Conservation (phyloP, 2,888 invertebrate genomes). For the Epicampocera succincta region DNA sequence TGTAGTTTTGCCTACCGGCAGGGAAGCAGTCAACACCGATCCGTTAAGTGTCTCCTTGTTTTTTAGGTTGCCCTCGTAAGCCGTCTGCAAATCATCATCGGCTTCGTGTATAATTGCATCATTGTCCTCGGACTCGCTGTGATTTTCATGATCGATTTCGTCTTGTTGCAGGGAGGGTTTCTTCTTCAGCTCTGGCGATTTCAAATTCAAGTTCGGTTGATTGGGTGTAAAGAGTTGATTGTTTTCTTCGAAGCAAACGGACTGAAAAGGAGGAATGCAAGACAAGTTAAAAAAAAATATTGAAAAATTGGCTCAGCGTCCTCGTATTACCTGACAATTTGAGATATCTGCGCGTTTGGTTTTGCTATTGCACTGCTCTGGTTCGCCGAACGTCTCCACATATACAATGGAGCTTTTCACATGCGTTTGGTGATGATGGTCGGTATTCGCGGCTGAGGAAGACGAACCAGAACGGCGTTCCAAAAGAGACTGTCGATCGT, state of each 20-base stretch:
- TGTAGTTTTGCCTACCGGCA: constrained; percentile 72
- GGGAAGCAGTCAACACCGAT: constrained; percentile 31
- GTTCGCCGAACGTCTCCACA: constrained; percentile 79
- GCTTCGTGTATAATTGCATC: constrained; percentile 66
- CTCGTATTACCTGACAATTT: constrained; percentile 83
- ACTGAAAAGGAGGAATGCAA: constrained; percentile 72
- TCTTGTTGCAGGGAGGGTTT: constrained; percentile 63
- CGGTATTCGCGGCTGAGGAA: constrained; percentile 8
- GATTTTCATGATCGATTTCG: constrained; percentile 69
- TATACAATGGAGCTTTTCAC: constrained; percentile 72
- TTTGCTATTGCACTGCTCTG: constrained; percentile 76
- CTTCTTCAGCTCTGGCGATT: constrained; percentile 43
- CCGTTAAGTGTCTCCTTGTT: constrained; percentile 48
- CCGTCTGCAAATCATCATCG: constrained; percentile 58
- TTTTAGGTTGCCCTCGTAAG: constrained; percentile 38
- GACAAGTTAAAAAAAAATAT: neutral
- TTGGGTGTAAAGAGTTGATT: constrained; percentile 73
- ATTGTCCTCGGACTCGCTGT: constrained; percentile 67
- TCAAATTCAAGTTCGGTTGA: constrained; percentile 53
- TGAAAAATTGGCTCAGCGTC: too few relatives aligned
- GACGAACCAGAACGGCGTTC: constrained; percentile 72
- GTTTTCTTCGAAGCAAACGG: constrained; percentile 78
- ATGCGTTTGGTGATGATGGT: constrained; percentile 58
- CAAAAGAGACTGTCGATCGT: constrained; percentile 74
- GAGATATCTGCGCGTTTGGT: constrained; percentile 77